Percentiles rank a stretch among this genome's conserved stretches.
Evolutionary conservation across 2,113 vertebrate genomes (phyloP).

Genomic region (Otus sunia): DNA sequence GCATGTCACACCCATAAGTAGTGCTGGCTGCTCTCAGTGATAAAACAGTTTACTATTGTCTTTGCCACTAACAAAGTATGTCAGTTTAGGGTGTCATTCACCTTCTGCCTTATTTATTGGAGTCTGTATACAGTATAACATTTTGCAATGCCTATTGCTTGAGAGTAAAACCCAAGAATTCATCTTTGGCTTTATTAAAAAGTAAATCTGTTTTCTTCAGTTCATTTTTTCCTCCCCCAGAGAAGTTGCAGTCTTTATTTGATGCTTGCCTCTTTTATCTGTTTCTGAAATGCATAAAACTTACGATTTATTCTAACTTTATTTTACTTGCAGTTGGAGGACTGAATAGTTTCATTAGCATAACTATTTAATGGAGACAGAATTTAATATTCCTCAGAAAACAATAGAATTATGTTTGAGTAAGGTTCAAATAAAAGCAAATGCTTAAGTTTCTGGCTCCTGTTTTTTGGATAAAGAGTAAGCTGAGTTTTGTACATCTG

Average conservation of each 20-base stretch:
- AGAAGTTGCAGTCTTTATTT: not conserved
- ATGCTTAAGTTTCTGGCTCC: not conserved
- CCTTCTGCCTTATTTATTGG: not conserved
- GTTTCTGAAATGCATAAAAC: not conserved
- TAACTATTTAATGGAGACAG: not conserved
- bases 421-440: not conserved
- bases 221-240: rapidly evolving
- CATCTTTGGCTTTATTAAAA: not conserved
- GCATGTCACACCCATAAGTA: not conserved
- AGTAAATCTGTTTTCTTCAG: not conserved
- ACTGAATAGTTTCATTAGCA: not conserved
- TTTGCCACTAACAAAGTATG: not conserved
- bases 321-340: not conserved
- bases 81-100: not conserved
- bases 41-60: constrained; percentile 30
- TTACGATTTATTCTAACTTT: not conserved
- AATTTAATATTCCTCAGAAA: not conserved
- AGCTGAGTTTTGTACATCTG: not conserved
- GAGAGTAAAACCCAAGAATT: not conserved
- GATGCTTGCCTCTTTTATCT: not conserved
- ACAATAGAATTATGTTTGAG: not conserved
- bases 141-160: not conserved
- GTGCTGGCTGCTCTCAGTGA: constrained; percentile 23
- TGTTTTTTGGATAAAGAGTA: not conserved
- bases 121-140: not conserved